Conservation (phyloP, 2,113 vertebrate genomes). For the Craseonycteris thonglongyai region DNA sequence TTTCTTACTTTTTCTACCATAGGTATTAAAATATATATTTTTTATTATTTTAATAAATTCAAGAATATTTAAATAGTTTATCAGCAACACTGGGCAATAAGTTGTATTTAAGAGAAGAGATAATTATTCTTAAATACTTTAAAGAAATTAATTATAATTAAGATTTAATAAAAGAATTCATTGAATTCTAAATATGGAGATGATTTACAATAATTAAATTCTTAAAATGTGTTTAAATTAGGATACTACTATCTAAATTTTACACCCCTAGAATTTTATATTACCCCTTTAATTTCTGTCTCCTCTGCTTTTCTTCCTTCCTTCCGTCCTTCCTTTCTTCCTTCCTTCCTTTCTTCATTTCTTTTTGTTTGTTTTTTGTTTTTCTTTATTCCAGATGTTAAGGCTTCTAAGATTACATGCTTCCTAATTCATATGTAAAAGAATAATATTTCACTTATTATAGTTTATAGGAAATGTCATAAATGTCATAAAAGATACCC, state of each 20-base stretch:
- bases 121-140: neutral
- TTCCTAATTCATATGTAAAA: neutral
- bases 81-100: neutral
- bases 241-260: neutral
- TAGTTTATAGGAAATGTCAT: neutral
- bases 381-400: neutral
- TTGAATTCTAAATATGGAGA: neutral
- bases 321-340: no score
- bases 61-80: neutral
- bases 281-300: neutral
- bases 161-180: neutral
- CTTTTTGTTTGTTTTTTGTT: no score
- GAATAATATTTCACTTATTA: neutral
- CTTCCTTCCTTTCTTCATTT: no score
- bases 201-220: neutral
- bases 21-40: neutral
- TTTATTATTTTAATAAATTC: neutral
- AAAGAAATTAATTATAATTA: neutral
- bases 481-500: neutral
- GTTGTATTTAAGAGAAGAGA: neutral
- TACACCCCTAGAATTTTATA: neutral
- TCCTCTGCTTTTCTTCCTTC: neutral
- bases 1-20: neutral
- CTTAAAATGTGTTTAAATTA: neutral
- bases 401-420: neutral